phyloP scores from a whole-genome alignment of 2,888 invertebrate genomes.

The Drosophila lacicola region DNA sequence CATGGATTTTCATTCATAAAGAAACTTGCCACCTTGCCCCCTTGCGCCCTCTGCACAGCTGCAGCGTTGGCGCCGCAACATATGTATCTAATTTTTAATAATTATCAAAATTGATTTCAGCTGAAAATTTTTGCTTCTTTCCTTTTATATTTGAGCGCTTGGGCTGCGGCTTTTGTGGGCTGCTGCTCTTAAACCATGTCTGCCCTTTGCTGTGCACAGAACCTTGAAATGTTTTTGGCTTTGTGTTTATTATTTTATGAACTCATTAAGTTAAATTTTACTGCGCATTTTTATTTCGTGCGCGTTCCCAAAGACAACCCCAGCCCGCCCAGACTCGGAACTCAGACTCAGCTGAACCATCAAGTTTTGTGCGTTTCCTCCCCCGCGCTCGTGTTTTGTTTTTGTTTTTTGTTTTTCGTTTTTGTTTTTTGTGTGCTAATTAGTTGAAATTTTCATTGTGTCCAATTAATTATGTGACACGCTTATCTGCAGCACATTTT shows the following conservation, averaged over 20 bases:
- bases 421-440: conserved; percentile 64
- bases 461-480: conserved; percentile 77
- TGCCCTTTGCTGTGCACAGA: conserved; percentile 59
- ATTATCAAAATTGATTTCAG: conserved; percentile 71
- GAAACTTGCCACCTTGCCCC: conserved; percentile 32
- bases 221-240: conserved; percentile 71
- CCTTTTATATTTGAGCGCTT: conserved; percentile 8
- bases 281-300: conserved; percentile 65
- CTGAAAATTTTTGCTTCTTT: conserved; percentile 36
- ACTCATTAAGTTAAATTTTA: conserved; percentile 76
- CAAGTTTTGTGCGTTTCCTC: conserved; percentile 46
- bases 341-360: conserved; percentile 34
- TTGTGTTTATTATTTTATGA: conserved; percentile 65
- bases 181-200: conserved; percentile 36
- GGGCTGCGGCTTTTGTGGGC: conserved; percentile 5
- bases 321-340: conserved; percentile 29
- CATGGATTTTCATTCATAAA: conserved; percentile 52
- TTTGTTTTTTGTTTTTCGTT: conserved; percentile 29
- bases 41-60: conserved; percentile 35
- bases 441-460: conserved; percentile 72
- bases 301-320: conserved; percentile 52
- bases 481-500: conserved; percentile 62
- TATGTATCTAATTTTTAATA: conserved; percentile 75
- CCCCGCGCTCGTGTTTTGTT: conserved; percentile 35
- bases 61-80: conserved; percentile 59